Base-by-base conservation (phyloP, 2,888 invertebrate species). In the Laspeyria flexula region DNA sequence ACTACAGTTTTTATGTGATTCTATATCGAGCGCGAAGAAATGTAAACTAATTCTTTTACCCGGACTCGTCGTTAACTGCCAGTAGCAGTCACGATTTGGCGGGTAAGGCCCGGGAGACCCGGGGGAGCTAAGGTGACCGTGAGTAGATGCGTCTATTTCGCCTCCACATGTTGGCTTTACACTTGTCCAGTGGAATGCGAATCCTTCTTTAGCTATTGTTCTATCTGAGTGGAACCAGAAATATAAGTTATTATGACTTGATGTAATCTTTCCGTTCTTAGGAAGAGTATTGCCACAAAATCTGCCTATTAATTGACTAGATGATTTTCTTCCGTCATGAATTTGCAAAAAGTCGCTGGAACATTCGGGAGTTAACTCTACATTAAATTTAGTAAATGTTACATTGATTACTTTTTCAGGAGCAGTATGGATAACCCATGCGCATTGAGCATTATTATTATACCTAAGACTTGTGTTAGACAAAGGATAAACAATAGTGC, bases 21-120 rank as follows among this genome's bases (percentile, higher is more conserved):
- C 98, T 41, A 97, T 91, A 80, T 95, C 94, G 44, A 99, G 80
- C 16, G 94, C 94, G 63, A 95, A 97, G 85, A 98, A 98, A 55
- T 96, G 95, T 52, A 99, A 93, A 75, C 95, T 95, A 40, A 98
- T 95, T 70, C 96, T 94, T 84, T 97, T 97, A 7, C 95, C 95
- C 0, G 93, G 88, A 1, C 92, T 89, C 0, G 96, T 96, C 4
- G 69, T 75, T 38, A 98, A 88, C 35, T 88, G 90, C 98, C 98
- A 99, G 48, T 92, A 94, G 77, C 99, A 99, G 75, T 98, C 96
- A 18, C 95, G 93, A 81, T 97, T 96, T 10, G 94, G 93, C 0
- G 98, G 98, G 86, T 98, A 99, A 57, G 93, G 94, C 9, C 96
- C 97, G 0, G 98, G 98, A 43, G 96, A 97, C 0, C 98, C 98